Conservation (phyloP, 2,888 invertebrate species). For the Coelopa pilipes region DNA sequence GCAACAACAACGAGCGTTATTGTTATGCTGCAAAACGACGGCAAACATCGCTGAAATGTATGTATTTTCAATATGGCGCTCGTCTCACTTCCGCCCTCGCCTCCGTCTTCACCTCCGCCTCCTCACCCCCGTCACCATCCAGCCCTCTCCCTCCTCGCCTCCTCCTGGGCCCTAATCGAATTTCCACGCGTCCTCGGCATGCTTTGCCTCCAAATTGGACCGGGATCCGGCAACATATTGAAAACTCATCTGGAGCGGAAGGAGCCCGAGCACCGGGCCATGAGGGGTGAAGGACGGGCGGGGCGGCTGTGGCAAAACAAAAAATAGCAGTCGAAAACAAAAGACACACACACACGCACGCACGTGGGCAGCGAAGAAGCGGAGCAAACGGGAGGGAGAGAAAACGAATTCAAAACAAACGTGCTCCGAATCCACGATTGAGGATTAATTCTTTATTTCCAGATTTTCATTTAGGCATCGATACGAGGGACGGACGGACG, state of each 20-base stretch:
- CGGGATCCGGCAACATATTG: slow-evolving; percentile 18
- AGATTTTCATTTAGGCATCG: slow-evolving; percentile 7
- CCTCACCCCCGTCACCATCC: background rate
- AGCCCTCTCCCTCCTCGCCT: background rate
- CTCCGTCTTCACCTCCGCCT: background rate
- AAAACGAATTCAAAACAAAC: slow-evolving; percentile 45
- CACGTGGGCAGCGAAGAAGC: background rate
- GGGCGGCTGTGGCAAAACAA: background rate
- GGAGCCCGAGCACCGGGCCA: background rate
- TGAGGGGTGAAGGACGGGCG: background rate
- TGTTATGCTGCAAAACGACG: background rate
- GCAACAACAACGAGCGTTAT: background rate
- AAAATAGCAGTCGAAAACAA: background rate
- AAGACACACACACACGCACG: slow-evolving; percentile 1
- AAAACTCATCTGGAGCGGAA: slow-evolving; percentile 7
- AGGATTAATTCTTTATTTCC: slow-evolving; percentile 54
- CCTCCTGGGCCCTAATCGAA: slow-evolving; percentile 19
- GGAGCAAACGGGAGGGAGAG: background rate
- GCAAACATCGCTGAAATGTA: background rate
- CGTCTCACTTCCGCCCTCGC: background rate
- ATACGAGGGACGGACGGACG: background rate
- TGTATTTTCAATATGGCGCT: slow-evolving; percentile 15
- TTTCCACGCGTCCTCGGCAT: slow-evolving; percentile 17
- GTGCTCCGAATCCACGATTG: slow-evolving; percentile 58
- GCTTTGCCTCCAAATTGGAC: slow-evolving; percentile 27